Base-by-base conservation (phyloP, 35 echinoderm and acorn worm species). In the Acanthaster planci region DNA sequence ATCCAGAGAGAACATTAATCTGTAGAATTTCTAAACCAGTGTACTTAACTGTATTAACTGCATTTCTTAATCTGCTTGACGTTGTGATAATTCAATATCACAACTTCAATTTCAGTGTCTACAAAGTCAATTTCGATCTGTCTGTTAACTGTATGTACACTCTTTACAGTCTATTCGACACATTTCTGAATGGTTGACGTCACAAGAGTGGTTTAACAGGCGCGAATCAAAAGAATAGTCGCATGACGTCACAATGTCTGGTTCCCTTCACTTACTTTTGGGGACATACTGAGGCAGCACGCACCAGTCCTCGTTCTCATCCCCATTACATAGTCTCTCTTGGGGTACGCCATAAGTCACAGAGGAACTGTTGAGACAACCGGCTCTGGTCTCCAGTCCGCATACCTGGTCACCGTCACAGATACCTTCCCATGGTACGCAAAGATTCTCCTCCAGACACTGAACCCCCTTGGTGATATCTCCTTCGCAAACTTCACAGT, bases 391-490 rank as follows among this genome's bases (percentile, higher is more conserved):
- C 9, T 60, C 78, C 1, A 97, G 9, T 32, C 94, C 94, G 38
- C 95, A 97, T 1, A 83, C 89, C 32, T 97, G 94, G 3, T 55
- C 77, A 10, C 86, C 94, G 55, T 97, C 90, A 34, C 94, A 97
- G 2, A 97, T 67, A 29, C 86, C 85, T 8, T 82, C 29, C 94
- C 94, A 97, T 6, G 26, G 36, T 5, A 89, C 90, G 36, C 94
- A 97, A 7, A 89, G 40, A 29, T 79, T 86, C 58, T 97, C 94
- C 16, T 89, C 94, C 1, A 76, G 81, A 58, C 94, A 97, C 47
- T 85, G 89, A 0, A 97, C 55, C 0, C 94, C 94, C 22, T 92
- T 83, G 29, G 72, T 76, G 32, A 81, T 53, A 17, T 97, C 90
- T 17, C 54, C 60, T 67, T 89, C 86, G 68, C 94, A 97, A 30